Evolutionary conservation across 2,888 invertebrate genomes (phyloP), one percentile per base, ranked within the genome.

Genomic region (Antheraea assamensis): DNA sequence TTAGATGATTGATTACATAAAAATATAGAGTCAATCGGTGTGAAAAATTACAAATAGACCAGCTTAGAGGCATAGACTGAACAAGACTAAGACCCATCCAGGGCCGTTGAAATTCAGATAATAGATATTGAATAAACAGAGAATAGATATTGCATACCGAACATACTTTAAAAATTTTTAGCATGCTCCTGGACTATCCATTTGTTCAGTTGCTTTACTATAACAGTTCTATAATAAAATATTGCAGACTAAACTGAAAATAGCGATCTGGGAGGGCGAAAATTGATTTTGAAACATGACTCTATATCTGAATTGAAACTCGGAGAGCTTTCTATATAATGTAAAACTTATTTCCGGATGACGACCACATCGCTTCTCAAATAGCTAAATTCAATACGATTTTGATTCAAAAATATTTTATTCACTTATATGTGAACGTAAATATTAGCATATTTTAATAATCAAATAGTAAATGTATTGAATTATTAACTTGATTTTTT

Each of bases 271-370:
- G 90, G 89, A 91, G 90, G 84, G 89, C 88, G 90, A 86, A 92
- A 91, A 92, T 92, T 92, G 91, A 91, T 92, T 92, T 90, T 90
- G 92, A 92, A 91, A 90, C 83, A 84, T 85, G 83, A 81, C 84
- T 87, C 88, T 90, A 88, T 90, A 90, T 87, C 84, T 78, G 85
- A 83, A 81, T 84, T 83, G 81, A 81, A 82, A 78, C 84, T 84
- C 82, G 79, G 84, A 83, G 84, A 86, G 85, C 85, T 85, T 87
- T 80, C 79, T 91, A 82, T 87, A 87, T 89, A 88, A 90, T 90
- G 87, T 89, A 90, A 80, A 86, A 83, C 85, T 87, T 88, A 91
- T 89, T 89, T 88, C 86, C 86, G 85, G 84, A 86, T 83, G 82
- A 84, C 82, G 79, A 70, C 77, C 78, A 49, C 49, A 31, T 47